A percentile compares a stretch with the other conserved stretches of the same genome.
Evolutionary conservation across 2,888 invertebrate genomes (phyloP).

Genomic region (Brenthis hecate): DNA sequence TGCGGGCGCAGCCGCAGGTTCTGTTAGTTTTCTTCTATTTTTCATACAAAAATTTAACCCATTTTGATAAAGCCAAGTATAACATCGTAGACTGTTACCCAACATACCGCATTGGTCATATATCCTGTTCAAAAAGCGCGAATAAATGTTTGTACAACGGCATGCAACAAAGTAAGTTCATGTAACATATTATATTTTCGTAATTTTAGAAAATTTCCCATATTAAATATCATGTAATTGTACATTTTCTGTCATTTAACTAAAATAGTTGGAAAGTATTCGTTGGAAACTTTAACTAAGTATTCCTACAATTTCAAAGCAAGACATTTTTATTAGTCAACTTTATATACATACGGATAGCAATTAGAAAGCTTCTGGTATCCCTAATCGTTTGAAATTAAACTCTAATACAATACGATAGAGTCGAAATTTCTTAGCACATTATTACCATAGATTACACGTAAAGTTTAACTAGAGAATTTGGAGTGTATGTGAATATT

Average conservation of each 20-base stretch:
- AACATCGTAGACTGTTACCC: too few species aligned
- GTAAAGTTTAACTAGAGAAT: constrained; percentile 13
- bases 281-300: background rate
- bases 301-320: constrained; percentile 37
- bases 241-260: background rate
- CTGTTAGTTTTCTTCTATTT: too few species aligned
- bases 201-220: too few species aligned
- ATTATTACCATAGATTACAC: constrained; percentile 1
- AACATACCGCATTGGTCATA: too few species aligned
- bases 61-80: too few species aligned
- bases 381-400: constrained; percentile 1
- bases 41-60: too few species aligned
- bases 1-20: too few species aligned
- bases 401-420: background rate
- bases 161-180: too few species aligned
- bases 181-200: too few species aligned
- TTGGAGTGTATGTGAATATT: constrained; percentile 7
- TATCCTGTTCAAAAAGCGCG: too few species aligned
- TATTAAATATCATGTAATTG: background rate
- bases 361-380: constrained; percentile 22
- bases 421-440: background rate
- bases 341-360: constrained; percentile 30
- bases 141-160: too few species aligned
- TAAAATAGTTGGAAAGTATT: background rate
- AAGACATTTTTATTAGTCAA: constrained; percentile 41